Percentiles rank a stretch among this genome's conserved stretches.
Conservation (phyloP, 2,797 vertebrate species). For the Melanogrammus aeglefinus region DNA sequence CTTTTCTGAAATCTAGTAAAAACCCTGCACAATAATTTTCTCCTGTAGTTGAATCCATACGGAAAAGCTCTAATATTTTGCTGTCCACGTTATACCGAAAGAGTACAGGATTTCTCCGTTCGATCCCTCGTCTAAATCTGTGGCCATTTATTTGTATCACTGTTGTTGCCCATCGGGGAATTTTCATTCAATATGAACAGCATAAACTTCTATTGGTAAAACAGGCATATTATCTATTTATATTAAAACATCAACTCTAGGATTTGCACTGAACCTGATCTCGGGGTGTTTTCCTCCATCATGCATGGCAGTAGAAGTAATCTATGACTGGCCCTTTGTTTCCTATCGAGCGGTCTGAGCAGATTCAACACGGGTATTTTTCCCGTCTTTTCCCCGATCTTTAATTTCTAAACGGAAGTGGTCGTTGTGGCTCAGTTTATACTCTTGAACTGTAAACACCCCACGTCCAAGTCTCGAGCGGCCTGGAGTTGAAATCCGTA, state of each 20-base stretch:
- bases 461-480: constrained; percentile 71
- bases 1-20: constrained; percentile 73
- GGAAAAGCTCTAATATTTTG: constrained; percentile 52
- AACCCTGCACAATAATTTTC: constrained; percentile 68
- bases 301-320: constrained; percentile 65
- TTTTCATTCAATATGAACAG: constrained; percentile 52
- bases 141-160: constrained; percentile 51
- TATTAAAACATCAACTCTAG: constrained; percentile 59
- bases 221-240: constrained; percentile 75
- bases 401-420: constrained; percentile 69
- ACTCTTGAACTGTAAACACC: constrained; percentile 64
- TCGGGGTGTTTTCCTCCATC: constrained; percentile 72
- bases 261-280: constrained; percentile 60
- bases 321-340: constrained; percentile 51
- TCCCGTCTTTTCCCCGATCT: constrained; percentile 64
- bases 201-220: constrained; percentile 63
- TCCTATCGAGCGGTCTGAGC: constrained; percentile 71
- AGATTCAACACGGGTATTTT: constrained; percentile 66
- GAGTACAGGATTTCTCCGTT: constrained; percentile 52
- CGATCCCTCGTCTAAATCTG: constrained; percentile 48
- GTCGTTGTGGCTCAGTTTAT: constrained; percentile 59
- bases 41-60: constrained; percentile 59
- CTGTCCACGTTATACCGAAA: constrained; percentile 27
- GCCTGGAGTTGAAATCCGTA: constrained; percentile 71
- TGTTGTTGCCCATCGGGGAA: constrained; percentile 52